phyloP scores from a whole-genome alignment of 2,113 vertebrate genomes.

The Sphaerodactylus townsendi region DNA sequence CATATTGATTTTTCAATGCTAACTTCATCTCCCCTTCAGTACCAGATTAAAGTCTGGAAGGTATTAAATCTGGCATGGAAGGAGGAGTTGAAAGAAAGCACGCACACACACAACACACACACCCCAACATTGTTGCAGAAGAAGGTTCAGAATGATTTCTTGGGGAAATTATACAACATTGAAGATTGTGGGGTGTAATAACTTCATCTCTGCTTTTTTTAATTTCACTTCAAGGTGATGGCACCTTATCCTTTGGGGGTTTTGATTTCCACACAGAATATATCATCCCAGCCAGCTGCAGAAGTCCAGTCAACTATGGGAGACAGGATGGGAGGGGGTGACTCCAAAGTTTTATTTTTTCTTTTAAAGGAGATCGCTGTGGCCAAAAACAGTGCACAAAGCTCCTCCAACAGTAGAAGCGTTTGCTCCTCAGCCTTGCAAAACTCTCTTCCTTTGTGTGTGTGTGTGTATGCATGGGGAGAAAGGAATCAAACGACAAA shows the following conservation, averaged over 20 bases:
- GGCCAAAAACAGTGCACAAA: constrained; percentile 63
- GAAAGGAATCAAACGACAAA: constrained; percentile 72
- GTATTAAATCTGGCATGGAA: constrained; percentile 49
- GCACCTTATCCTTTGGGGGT: constrained; percentile 74
- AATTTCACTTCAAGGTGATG: constrained; percentile 72
- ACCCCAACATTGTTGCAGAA: neutral
- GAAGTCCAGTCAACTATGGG: constrained; percentile 66
- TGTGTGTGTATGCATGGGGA: constrained; percentile 56
- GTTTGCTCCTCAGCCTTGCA: constrained; percentile 62
- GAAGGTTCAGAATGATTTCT: neutral
- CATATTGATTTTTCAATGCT: constrained; percentile 65
- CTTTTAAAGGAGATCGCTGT: constrained; percentile 65
- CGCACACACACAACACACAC: neutral
- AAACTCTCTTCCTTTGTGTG: constrained; percentile 59
- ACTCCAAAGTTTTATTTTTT: constrained; percentile 56
- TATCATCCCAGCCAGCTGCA: constrained; percentile 69
- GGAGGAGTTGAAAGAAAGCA: constrained; percentile 42
- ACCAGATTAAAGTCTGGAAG: constrained; percentile 62
- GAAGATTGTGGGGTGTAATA: constrained; percentile 61
- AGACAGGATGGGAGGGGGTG: constrained; percentile 32
- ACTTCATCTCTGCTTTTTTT: constrained; percentile 62
- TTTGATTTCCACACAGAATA: constrained; percentile 66
- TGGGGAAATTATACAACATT: neutral
- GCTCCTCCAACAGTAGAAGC: constrained; percentile 56
- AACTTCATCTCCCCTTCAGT: constrained; percentile 36